phyloP scores from a whole-genome alignment of 2,113 vertebrate species.

The Brachirus orientalis region DNA sequence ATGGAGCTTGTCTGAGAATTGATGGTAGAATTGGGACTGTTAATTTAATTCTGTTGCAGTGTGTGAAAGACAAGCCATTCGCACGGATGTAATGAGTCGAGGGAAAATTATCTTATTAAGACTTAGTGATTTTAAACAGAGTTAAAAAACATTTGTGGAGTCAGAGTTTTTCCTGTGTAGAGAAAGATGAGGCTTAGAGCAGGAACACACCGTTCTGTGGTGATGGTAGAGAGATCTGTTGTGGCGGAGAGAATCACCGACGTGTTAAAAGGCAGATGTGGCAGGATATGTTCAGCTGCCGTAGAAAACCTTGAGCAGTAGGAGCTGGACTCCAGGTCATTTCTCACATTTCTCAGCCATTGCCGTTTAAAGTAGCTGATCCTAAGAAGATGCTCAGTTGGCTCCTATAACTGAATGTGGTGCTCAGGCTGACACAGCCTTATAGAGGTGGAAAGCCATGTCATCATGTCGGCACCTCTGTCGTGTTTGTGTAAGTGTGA shows the following conservation, averaged over 20 bases:
- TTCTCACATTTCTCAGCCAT: no score
- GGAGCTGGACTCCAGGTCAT: no score
- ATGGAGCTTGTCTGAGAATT: neutral
- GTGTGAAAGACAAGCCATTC: neutral
- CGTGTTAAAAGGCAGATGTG: no score
- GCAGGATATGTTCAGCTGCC: constrained; percentile 40
- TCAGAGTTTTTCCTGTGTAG: neutral
- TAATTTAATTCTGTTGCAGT: neutral
- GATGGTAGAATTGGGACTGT: neutral
- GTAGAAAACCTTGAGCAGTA: no score
- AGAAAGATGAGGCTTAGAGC: no score
- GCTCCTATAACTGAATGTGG: neutral
- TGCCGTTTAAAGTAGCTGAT: constrained; percentile 12
- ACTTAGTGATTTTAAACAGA: neutral
- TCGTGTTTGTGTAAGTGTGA: constrained; percentile 46
- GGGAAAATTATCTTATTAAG: neutral
- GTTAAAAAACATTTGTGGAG: no score
- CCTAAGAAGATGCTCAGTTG: constrained; percentile 38
- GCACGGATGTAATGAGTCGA: neutral
- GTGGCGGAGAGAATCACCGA: constrained; percentile 29
- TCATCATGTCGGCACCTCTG: constrained; percentile 50
- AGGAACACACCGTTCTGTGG: neutral
- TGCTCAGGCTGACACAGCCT: constrained; percentile 13
- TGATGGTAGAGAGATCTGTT: constrained; percentile 18
- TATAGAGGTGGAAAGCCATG: constrained; percentile 51